phyloP scores from a whole-genome alignment of 2,888 invertebrate species.

The Ichneumoninae sp. region DNA sequence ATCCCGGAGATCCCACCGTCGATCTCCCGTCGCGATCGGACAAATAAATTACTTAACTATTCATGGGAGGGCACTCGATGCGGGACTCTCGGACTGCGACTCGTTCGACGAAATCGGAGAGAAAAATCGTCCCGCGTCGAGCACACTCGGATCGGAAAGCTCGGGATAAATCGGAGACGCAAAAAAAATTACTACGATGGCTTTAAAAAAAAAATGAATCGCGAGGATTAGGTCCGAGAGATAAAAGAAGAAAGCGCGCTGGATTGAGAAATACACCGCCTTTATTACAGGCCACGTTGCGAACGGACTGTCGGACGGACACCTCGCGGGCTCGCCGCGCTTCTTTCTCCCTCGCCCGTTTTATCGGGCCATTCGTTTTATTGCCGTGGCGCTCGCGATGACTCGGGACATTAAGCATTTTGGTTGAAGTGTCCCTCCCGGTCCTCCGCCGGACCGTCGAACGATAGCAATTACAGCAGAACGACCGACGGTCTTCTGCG shows the following conservation, averaged over 20 bases:
- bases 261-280: slow-evolving; percentile 72
- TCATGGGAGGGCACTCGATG: not conserved
- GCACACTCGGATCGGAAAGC: slow-evolving; percentile 17
- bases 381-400: slow-evolving; percentile 68
- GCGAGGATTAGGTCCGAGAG: not conserved
- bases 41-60: slow-evolving; percentile 46
- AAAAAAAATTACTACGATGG: slow-evolving; percentile 28
- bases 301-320: slow-evolving; percentile 79
- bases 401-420: slow-evolving; percentile 70
- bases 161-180: slow-evolving; percentile 41
- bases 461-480: slow-evolving; percentile 26
- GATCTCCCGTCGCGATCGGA: slow-evolving; percentile 40
- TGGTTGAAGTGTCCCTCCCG: slow-evolving; percentile 64
- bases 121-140: slow-evolving; percentile 12
- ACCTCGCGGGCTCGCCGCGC: slow-evolving; percentile 66
- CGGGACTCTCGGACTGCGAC: not conserved
- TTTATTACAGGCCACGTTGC: slow-evolving; percentile 77
- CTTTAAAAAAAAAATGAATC: slow-evolving; percentile 22
- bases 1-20: slow-evolving; percentile 33
- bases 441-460: slow-evolving; percentile 9
- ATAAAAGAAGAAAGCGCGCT: slow-evolving; percentile 50
- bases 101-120: slow-evolving; percentile 28
- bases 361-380: slow-evolving; percentile 78
- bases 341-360: slow-evolving; percentile 65
- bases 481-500: slow-evolving; percentile 31